phyloP scores from a whole-genome alignment of 2,797 vertebrate genomes.

The Pangasius krempfi region DNA sequence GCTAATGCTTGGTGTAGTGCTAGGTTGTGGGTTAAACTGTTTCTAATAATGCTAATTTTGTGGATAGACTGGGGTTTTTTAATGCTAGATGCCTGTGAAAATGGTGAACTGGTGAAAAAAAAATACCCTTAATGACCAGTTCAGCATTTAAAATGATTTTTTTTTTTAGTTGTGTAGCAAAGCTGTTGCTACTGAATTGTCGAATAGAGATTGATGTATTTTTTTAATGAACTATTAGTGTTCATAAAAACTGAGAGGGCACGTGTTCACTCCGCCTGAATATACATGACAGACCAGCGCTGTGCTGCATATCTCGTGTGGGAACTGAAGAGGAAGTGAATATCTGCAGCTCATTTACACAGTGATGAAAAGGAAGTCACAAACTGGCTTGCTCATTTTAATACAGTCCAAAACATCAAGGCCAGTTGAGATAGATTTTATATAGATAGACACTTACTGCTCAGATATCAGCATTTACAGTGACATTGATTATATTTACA shows the following conservation, averaged over 20 bases:
- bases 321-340: constrained; percentile 42
- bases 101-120: not conserved
- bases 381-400: not conserved
- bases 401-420: not conserved
- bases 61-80: not conserved
- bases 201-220: not conserved
- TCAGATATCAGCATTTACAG: not conserved
- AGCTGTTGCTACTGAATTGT: not conserved
- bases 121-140: not conserved
- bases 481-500: not conserved
- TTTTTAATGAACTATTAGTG: not conserved
- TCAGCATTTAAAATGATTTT: not conserved
- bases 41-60: not conserved
- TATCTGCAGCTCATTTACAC: constrained; percentile 42
- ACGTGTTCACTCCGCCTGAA: too few species aligned
- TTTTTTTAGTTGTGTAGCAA: not conserved
- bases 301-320: not conserved
- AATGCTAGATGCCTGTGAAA: not conserved
- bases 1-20: not conserved
- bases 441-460: not conserved
- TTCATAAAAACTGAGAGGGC: not conserved
- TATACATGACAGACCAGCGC: not conserved
- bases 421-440: too few species aligned
- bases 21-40: not conserved
- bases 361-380: constrained; percentile 36